Conservation (phyloP, 2,113 vertebrate genomes). For the Hepsetus odoe region DNA sequence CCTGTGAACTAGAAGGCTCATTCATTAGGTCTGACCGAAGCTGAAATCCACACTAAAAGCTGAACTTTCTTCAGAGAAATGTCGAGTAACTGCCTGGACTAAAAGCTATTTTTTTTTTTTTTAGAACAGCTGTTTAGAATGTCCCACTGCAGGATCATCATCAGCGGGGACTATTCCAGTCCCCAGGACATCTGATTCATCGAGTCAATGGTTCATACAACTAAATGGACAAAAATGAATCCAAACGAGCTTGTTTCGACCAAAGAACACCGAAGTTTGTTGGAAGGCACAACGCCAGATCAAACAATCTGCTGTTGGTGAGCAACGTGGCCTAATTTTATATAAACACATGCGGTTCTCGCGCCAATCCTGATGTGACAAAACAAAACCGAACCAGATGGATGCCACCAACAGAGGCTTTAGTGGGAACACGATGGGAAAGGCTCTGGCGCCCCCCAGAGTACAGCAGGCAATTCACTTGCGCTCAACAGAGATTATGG, state of each 20-base stretch:
- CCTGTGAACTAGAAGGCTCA: no score
- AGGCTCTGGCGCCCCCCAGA: slow-evolving; percentile 65
- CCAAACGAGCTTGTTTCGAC: neutral
- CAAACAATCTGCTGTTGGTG: neutral
- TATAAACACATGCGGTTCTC: neutral
- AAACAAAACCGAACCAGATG: neutral
- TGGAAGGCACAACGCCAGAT: neutral
- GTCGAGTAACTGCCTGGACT: neutral
- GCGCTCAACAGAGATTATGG: no score
- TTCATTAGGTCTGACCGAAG: no score
- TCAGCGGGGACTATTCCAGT: neutral
- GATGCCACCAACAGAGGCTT: neutral
- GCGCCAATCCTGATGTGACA: neutral
- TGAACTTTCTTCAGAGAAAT: no score
- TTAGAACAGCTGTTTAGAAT: neutral
- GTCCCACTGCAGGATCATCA: neutral
- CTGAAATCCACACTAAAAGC: no score
- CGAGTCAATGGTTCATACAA: neutral
- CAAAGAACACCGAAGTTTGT: neutral
- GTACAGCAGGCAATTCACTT: slow-evolving; percentile 40
- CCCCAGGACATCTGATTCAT: neutral
- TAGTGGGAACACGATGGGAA: slow-evolving; percentile 22
- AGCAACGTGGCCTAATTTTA: neutral
- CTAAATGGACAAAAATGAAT: neutral
- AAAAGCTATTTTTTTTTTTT: no score